phyloP scores from a whole-genome alignment of 1,140 invertebrate species.

The Globodera rostochiensis region DNA sequence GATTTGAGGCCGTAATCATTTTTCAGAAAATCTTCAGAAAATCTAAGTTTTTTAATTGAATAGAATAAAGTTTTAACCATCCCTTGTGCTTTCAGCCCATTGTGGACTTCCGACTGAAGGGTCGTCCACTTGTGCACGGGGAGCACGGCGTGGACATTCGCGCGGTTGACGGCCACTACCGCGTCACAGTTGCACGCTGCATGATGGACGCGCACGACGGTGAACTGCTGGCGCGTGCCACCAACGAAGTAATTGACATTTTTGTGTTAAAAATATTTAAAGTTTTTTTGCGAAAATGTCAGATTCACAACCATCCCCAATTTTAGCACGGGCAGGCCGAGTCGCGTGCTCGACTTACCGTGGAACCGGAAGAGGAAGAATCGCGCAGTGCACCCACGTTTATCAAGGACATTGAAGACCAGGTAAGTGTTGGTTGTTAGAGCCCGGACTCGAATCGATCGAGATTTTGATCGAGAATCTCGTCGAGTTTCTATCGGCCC shows the following conservation, averaged over 20 bases:
- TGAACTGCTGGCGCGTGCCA: slow-evolving; percentile 56
- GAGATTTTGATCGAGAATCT: too few relatives aligned
- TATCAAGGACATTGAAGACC: slow-evolving; percentile 65
- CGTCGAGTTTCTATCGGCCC: too few relatives aligned
- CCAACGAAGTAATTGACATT: slow-evolving; percentile 40
- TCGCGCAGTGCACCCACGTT: slow-evolving; percentile 61
- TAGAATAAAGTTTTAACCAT: too few relatives aligned
- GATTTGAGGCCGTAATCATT: neutral
- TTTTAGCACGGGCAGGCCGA: slow-evolving; percentile 53
- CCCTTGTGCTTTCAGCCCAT: slow-evolving; percentile 21
- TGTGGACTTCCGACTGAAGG: slow-evolving; percentile 47
- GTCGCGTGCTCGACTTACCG: slow-evolving; percentile 57
- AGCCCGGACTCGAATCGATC: too few relatives aligned
- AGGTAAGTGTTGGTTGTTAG: slow-evolving; percentile 27
- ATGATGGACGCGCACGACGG: slow-evolving; percentile 59
- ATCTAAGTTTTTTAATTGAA: too few relatives aligned
- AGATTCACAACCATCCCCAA: slow-evolving; percentile 12
- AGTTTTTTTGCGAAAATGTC: neutral
- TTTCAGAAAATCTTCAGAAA: too few relatives aligned
- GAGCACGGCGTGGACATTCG: slow-evolving; percentile 58
- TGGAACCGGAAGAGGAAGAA: slow-evolving; percentile 61
- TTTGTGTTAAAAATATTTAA: neutral
- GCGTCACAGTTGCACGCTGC: slow-evolving; percentile 51
- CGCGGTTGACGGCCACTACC: slow-evolving; percentile 56
- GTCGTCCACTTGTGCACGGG: slow-evolving; percentile 49